Conservation (phyloP, 2,888 invertebrate genomes). For the Gasteruption jaculator region DNA sequence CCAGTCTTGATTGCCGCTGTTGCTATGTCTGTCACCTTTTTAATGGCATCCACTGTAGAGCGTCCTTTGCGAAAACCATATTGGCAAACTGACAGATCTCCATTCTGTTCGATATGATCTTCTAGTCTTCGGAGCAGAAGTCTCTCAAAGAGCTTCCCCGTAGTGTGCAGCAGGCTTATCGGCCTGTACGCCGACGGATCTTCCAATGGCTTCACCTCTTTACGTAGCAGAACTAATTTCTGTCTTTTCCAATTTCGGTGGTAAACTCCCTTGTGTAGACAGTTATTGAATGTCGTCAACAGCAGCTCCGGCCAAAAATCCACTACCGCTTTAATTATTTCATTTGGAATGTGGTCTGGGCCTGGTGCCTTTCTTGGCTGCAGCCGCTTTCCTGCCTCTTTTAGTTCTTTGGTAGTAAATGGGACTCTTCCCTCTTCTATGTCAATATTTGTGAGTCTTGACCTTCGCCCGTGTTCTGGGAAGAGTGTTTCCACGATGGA, state of each 20-base stretch:
- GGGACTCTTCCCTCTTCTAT: background rate
- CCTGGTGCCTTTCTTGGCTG: constrained; percentile 7
- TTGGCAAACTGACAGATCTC: constrained; percentile 1
- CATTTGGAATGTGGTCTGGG: constrained; percentile 9
- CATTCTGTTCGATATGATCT: background rate
- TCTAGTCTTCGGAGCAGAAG: constrained; percentile 6
- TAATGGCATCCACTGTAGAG: constrained; percentile 1
- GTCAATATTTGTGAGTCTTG: background rate
- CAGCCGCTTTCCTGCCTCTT: background rate
- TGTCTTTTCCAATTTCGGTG: constrained; percentile 8
- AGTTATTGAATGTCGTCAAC: constrained; percentile 1
- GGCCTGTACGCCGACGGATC: constrained; percentile 10
- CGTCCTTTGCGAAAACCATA: constrained; percentile 3
- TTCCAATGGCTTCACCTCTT: constrained; percentile 6
- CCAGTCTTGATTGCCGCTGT: constrained; percentile 8
- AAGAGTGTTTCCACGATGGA: background rate
- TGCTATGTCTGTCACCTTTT: background rate
- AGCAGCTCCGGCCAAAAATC: constrained; percentile 9
- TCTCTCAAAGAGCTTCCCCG: constrained; percentile 8
- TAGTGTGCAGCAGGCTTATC: constrained; percentile 3
- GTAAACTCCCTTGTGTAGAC: constrained; percentile 5
- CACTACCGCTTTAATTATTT: constrained; percentile 2
- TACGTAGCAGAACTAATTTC: constrained; percentile 4
- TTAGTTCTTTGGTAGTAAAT: background rate
- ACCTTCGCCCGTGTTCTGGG: background rate